phyloP scores from a whole-genome alignment of 2,113 vertebrate genomes.

The Hippocampus abdominalis region DNA sequence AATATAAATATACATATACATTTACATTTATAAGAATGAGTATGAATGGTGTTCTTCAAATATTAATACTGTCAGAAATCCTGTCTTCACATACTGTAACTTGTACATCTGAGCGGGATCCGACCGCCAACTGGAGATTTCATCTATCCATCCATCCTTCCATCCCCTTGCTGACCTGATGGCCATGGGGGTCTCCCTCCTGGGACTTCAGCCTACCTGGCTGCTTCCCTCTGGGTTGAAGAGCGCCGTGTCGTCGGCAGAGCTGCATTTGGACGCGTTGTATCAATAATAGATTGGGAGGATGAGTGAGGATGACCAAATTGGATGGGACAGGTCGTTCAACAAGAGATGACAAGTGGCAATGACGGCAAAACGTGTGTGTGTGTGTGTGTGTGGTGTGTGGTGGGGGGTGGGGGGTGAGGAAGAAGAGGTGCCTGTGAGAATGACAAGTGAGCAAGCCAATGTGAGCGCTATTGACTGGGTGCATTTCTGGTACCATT shows the following conservation, averaged over 20 bases:
- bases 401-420: constrained; percentile 7
- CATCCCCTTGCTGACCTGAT: constrained; percentile 20
- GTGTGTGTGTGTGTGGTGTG: constrained; percentile 9
- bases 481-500: constrained; percentile 59
- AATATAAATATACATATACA: no score
- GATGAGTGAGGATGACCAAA: constrained; percentile 50
- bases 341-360: constrained; percentile 58
- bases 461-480: constrained; percentile 49
- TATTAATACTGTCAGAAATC: no score
- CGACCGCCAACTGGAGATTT: constrained; percentile 44
- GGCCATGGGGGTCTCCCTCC: constrained; percentile 15
- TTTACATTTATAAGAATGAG: no score
- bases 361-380: constrained; percentile 26
- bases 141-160: background rate
- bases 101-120: constrained; percentile 18
- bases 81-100: background rate
- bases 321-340: constrained; percentile 63
- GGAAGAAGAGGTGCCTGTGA: constrained; percentile 28
- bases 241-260: constrained; percentile 53
- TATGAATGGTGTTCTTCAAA: no score
- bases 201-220: constrained; percentile 36
- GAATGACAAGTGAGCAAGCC: constrained; percentile 28
- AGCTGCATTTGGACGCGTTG: constrained; percentile 66
- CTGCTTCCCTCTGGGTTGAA: constrained; percentile 40
- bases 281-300: constrained; percentile 69